Evolutionary conservation across 2,888 invertebrate species (phyloP).

Genomic region (Apamea sordens): DNA sequence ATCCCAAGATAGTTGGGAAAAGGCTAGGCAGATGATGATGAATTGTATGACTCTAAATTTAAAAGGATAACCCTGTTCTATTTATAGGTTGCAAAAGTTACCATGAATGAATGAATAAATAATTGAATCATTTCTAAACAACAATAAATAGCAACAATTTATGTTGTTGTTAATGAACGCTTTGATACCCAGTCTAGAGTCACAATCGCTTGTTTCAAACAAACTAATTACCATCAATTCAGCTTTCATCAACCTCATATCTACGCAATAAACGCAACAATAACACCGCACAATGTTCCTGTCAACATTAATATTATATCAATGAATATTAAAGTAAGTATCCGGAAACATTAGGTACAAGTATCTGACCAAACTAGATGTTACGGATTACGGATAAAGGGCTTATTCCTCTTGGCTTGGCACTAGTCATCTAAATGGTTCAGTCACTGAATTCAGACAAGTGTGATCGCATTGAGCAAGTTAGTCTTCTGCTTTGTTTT

Average conservation of each 20-base stretch:
- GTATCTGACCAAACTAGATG: slow-evolving; percentile 42
- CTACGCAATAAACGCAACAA: slow-evolving; percentile 28
- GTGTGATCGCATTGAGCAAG: neutral
- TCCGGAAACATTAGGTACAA: slow-evolving; percentile 43
- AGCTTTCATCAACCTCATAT: slow-evolving; percentile 34
- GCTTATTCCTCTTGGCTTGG: neutral
- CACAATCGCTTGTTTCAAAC: neutral
- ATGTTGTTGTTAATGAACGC: neutral
- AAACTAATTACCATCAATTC: slow-evolving; percentile 32
- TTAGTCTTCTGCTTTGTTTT: neutral
- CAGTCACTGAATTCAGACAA: neutral
- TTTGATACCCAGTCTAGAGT: neutral
- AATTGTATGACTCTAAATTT: neutral
- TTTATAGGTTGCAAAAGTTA: neutral
- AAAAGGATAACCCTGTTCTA: neutral
- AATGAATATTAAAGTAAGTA: slow-evolving; percentile 57
- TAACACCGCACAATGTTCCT: slow-evolving; percentile 40
- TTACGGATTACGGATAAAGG: slow-evolving; percentile 41
- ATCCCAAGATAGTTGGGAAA: too few relatives aligned
- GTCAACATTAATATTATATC: slow-evolving; percentile 54
- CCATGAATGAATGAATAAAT: neutral
- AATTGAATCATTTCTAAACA: neutral
- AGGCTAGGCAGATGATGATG: too few relatives aligned
- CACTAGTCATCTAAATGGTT: neutral
- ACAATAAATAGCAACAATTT: neutral